These are phyloP conservation scores for Leucopsar rothschildi DNA, from an alignment of 2,113 vertebrate genomes.

Conservation along the genomic window DNA sequence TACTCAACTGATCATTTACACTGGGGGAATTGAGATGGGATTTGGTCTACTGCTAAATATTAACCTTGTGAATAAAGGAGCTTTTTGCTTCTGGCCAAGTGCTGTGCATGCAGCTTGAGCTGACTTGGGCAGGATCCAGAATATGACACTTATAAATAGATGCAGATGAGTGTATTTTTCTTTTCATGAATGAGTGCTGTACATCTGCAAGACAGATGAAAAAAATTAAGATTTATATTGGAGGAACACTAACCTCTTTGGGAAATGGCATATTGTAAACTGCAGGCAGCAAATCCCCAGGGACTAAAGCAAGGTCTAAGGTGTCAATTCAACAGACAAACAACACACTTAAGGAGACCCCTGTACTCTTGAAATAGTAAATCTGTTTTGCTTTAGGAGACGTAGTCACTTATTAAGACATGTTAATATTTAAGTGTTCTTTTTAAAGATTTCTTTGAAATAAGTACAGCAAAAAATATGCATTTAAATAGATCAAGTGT, in stretches of 20 bases:
- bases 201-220: conserved; percentile 11
- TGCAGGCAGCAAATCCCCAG: neutral
- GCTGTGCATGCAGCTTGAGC: conserved; percentile 1
- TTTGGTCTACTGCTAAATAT: conserved; percentile 35
- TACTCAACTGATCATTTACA: conserved; percentile 34
- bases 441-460: neutral
- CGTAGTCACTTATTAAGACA: neutral
- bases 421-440: neutral
- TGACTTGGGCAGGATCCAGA: conserved; percentile 4
- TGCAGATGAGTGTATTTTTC: conserved; percentile 2
- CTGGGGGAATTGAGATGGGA: neutral
- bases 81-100: conserved; percentile 28
- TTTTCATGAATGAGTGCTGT: conserved; percentile 31
- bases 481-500: neutral
- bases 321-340: neutral
- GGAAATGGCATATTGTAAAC: neutral
- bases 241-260: neutral
- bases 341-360: neutral
- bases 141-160: conserved; percentile 34
- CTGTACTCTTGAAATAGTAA: neutral
- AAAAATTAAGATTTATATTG: neutral
- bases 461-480: neutral
- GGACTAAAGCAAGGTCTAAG: neutral
- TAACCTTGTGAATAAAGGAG: conserved; percentile 33
- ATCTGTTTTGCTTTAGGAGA: neutral